Evolutionary conservation across 2,888 invertebrate genomes (phyloP).

Genomic region (Trachelus tabidus): DNA sequence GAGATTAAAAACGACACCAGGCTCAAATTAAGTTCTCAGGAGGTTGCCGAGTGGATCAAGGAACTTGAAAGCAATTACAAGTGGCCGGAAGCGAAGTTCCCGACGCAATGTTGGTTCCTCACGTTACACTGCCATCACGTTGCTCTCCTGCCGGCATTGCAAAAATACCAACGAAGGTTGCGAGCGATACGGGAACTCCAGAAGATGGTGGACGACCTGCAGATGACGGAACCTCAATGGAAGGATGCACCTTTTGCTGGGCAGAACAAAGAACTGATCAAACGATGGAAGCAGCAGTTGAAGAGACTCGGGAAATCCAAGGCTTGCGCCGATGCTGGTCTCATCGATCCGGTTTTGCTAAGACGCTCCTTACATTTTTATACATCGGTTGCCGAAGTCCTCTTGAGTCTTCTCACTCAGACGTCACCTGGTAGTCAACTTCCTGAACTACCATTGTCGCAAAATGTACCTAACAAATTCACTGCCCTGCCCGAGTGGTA

Average conservation of each 20-base stretch:
- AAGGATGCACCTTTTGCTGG: conserved; percentile 79
- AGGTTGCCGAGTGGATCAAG: conserved; percentile 32
- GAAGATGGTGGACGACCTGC: conserved; percentile 86
- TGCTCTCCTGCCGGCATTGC: conserved; percentile 88
- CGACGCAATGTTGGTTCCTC: conserved; percentile 97
- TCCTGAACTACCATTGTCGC: conserved; percentile 70
- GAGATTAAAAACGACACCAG: conserved; percentile 84
- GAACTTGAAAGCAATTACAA: conserved; percentile 66
- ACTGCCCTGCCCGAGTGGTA: conserved; percentile 96
- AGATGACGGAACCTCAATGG: conserved; percentile 86
- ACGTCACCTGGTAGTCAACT: conserved; percentile 67
- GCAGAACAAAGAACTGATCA: conserved; percentile 85
- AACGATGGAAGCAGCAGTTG: conserved; percentile 88
- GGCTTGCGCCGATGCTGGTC: conserved; percentile 89
- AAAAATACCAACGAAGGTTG: conserved; percentile 82
- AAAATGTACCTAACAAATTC: conserved; percentile 79
- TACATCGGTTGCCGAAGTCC: conserved; percentile 83
- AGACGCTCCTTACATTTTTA: conserved; percentile 88
- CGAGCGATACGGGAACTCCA: conserved; percentile 86
- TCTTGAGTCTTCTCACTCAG: conserved; percentile 75
- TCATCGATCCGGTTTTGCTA: conserved; percentile 87
- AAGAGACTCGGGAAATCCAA: conserved; percentile 82
- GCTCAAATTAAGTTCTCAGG: conserved; percentile 80
- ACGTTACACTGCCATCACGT: conserved; percentile 95
- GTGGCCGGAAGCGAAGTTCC: conserved; percentile 88